phyloP scores from a whole-genome alignment of 37 sponge, comb jelly and placozoan genomes.

The Spongilla lacustris region DNA sequence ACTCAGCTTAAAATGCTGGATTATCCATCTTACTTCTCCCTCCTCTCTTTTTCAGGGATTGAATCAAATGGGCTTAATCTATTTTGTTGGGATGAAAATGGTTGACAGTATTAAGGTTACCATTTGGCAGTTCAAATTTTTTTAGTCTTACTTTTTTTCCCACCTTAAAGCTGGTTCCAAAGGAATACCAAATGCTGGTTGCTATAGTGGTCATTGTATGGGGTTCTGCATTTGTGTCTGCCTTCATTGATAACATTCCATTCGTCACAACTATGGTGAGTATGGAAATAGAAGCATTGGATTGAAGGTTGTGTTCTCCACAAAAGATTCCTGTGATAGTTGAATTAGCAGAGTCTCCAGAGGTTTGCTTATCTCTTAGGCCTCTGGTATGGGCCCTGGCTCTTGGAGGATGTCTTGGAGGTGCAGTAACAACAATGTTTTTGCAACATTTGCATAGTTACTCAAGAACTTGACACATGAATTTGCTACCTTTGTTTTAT shows the following conservation, averaged over 20 bases:
- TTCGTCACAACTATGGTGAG: conserved; percentile 91
- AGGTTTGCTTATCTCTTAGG: conserved; percentile 36
- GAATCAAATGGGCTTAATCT: no score
- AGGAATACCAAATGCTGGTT: conserved; percentile 73
- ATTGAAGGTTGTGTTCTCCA: no score
- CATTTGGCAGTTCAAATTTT: no score
- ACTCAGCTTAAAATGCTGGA: no score
- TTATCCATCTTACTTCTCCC: no score
- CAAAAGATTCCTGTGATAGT: conserved; percentile 71
- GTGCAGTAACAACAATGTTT: no score
- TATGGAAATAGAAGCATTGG: no score
- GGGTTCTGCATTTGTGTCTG: conserved; percentile 92
- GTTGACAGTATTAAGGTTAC: no score
- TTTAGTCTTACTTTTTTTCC: no score
- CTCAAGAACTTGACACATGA: neutral
- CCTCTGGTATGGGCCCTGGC: conserved; percentile 88
- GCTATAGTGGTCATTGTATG: conserved; percentile 90
- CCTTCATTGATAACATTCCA: conserved; percentile 99
- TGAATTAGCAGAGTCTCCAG: conserved; percentile 33
- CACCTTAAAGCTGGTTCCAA: conserved; percentile 55
- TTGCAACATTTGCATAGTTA: no score
- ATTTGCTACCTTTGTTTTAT: conserved; percentile 29
- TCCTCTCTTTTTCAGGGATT: no score
- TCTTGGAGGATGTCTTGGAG: conserved; percentile 67
- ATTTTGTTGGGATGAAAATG: no score